phyloP scores from a whole-genome alignment of 2,113 vertebrate species.

The Pedetes capensis region DNA sequence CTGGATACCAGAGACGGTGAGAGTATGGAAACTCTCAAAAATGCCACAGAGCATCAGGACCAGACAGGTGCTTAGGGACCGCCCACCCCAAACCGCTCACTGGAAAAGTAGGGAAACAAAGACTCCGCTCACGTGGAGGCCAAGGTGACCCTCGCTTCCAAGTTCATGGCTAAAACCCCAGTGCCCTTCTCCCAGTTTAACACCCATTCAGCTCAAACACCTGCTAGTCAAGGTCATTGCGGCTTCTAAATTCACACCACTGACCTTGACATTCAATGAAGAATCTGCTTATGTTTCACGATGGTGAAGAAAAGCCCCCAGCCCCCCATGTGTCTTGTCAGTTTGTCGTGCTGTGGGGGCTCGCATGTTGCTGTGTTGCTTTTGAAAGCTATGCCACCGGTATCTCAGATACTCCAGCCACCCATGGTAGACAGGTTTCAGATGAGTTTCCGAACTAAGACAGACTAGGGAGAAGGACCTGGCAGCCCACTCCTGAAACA shows the following conservation, averaged over 20 bases:
- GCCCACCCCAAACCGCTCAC: background rate
- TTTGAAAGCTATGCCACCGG: no score
- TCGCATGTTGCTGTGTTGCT: no score
- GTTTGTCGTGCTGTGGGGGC: no score
- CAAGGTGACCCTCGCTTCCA: background rate
- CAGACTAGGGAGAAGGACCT: no score
- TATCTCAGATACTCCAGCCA: no score
- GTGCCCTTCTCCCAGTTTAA: background rate
- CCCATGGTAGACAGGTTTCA: no score
- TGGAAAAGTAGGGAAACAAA: constrained; percentile 3
- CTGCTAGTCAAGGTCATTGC: background rate
- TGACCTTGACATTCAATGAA: background rate
- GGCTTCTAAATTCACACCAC: background rate
- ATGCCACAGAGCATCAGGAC: background rate
- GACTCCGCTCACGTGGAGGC: background rate
- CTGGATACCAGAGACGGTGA: background rate
- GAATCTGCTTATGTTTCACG: background rate
- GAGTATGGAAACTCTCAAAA: constrained; percentile 21
- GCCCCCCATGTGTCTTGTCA: no score
- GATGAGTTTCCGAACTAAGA: no score
- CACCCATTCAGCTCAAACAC: background rate
- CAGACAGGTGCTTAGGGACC: background rate
- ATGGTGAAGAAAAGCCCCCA: background rate
- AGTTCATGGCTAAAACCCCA: background rate
- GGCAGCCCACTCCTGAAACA: no score